Base-by-base conservation (phyloP, 1,140 invertebrate genomes). In the Parapsyche elsis region DNA sequence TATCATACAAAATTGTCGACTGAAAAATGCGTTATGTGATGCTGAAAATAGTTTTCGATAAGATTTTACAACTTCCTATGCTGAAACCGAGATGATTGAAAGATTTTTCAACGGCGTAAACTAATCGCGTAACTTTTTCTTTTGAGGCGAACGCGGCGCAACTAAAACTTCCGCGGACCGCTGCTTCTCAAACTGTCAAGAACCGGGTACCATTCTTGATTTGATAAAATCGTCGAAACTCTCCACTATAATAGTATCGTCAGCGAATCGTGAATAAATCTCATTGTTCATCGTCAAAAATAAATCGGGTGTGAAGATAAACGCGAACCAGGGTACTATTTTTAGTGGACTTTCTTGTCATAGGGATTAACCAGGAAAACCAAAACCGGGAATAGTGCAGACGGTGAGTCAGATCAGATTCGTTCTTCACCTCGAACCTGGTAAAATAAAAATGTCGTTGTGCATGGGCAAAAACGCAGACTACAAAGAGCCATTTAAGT, bases 51-150 rank as follows among this genome's bases (percentile, higher is more conserved):
- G 49, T 53, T 12, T 53, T 53, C 49, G 16, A 53, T 53, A 53
- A 53, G 16, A 16, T 73, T 73, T 45, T 16, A 46, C 26, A 46
- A 46, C 71, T 73, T 73, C 71, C 71, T 23, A 26, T 46, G 4
- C 14, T 19, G 71, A 38, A 30, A n/a, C 14, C 19, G 23, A 73
- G 38, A 73, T 79, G 78, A 79, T 79, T 79, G 78, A 80, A 70
- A 59, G 57, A 78, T 80, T 76, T 81, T 82, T 80, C 78, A 80
- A 80, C 74, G 71, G 73, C 79, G 76, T 80, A 71, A 80, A 70
- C 79, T 80, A 71, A 74, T 75, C 70, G 26, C 76, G 45, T 75
- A 30, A 76, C 59, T 67, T 81, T 64, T 30, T 67, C 64, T 61
- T 81, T 81, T 78, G 76, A 78, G n/a, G 46, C 64, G 14, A 0